These are phyloP conservation scores for Pyrocoelia pectoralis DNA, from an alignment of 2,888 invertebrate species.

Conservation along the genomic window DNA sequence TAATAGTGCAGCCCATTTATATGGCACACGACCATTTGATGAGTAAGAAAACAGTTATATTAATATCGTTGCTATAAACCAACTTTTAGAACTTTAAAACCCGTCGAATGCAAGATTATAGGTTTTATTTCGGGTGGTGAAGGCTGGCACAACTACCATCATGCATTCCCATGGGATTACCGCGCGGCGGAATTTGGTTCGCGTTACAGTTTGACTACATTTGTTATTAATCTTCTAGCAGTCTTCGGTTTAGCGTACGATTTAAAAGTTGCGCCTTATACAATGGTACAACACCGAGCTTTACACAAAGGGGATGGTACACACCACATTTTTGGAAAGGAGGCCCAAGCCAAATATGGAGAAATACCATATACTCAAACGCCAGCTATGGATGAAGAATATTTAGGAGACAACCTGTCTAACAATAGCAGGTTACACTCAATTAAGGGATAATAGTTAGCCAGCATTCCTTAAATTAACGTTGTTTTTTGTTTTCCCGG, in stretches of 20 bases:
- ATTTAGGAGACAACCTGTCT: background rate
- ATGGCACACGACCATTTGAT: conserved; percentile 81
- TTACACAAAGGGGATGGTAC: conserved; percentile 72
- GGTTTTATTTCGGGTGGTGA: conserved; percentile 68
- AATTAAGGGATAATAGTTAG: background rate
- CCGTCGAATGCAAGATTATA: conserved; percentile 71
- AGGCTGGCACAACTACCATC: conserved; percentile 84
- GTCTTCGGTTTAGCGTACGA: conserved; percentile 70
- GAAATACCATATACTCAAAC: conserved; percentile 10
- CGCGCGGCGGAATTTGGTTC: conserved; percentile 67
- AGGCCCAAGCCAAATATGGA: conserved; percentile 12
- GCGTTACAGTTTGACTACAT: conserved; percentile 67
- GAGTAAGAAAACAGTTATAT: conserved; percentile 59
- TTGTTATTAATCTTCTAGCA: conserved; percentile 69
- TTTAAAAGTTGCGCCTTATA: conserved; percentile 61
- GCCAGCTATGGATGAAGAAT: background rate
- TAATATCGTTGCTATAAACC: background rate
- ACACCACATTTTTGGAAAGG: conserved; percentile 55
- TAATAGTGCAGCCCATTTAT: conserved; percentile 83
- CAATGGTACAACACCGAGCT: conserved; percentile 66
- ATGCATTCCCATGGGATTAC: conserved; percentile 76
- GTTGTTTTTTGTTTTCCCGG: too few relatives aligned
- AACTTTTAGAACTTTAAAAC: conserved; percentile 65
- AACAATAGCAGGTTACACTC: background rate
- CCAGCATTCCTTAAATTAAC: background rate